Percentiles rank a stretch among this genome's conserved stretches.
Conservation (phyloP, 2,888 invertebrate species). For the Eupeodes luniger region DNA sequence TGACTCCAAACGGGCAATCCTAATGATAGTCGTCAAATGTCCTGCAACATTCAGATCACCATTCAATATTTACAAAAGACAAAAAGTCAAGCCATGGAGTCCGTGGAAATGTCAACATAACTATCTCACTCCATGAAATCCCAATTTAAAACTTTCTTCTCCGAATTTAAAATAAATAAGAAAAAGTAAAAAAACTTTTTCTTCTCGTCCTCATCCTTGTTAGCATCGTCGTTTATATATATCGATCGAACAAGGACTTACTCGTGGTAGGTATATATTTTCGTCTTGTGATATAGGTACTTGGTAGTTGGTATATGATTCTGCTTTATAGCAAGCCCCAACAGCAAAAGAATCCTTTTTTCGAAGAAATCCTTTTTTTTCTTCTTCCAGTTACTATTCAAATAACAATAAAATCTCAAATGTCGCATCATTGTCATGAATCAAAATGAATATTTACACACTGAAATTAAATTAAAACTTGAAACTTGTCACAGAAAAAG, state of each 20-base stretch:
- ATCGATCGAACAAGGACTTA: conserved; percentile 39
- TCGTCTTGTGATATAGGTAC: not conserved
- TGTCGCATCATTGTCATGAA: conserved; percentile 75
- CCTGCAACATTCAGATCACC: conserved; percentile 47
- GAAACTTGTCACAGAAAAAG: conserved; percentile 73
- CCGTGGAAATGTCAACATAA: conserved; percentile 72
- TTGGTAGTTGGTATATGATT: no score
- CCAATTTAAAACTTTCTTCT: conserved; percentile 48
- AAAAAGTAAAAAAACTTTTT: not conserved
- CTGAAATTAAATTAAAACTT: conserved; percentile 75
- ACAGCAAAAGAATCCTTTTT: conserved; percentile 50
- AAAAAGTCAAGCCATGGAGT: conserved; percentile 57
- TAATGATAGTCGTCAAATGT: conserved; percentile 6
- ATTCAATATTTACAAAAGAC: conserved; percentile 62
- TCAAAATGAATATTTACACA: conserved; percentile 76
- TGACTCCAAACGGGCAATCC: not conserved
- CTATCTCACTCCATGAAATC: conserved; percentile 61
- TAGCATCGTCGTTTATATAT: conserved; percentile 7
- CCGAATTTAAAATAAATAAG: not conserved
- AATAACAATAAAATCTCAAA: conserved; percentile 75
- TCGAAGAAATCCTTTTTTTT: conserved; percentile 21
- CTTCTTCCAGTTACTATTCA: conserved; percentile 49
- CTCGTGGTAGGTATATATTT: not conserved
- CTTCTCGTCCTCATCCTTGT: not conserved
- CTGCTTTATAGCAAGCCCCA: not conserved